Conservation (phyloP, 2,113 vertebrate genomes). For the Proteles cristata region DNA sequence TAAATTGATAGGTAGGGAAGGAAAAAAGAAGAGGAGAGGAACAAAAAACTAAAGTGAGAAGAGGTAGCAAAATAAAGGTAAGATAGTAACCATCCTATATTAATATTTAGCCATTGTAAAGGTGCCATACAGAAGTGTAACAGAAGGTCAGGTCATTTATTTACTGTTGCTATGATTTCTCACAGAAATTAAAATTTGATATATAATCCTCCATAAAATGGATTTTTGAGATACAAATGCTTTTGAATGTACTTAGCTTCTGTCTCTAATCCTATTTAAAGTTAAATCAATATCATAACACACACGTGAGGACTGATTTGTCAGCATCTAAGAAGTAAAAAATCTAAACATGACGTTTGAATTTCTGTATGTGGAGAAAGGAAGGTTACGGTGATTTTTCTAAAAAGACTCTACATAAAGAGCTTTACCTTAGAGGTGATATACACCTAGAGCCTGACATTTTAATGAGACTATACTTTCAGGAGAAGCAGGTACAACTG, state of each 20-base stretch:
- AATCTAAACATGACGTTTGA: conserved; percentile 23
- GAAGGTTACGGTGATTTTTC: not conserved
- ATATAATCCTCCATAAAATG: not conserved
- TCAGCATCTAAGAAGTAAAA: conserved; percentile 43
- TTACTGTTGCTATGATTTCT: not conserved
- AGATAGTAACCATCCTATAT: not conserved
- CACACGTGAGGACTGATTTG: not conserved
- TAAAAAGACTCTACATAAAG: not conserved
- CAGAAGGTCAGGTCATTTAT: not conserved
- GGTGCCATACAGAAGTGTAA: not conserved
- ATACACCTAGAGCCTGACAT: not conserved
- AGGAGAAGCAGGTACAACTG: not conserved
- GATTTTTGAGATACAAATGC: not conserved
- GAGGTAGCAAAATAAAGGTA: not conserved
- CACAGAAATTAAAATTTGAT: conserved; percentile 33
- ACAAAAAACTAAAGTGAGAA: conserved; percentile 56
- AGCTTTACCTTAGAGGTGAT: not conserved
- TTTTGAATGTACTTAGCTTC: conserved; percentile 5
- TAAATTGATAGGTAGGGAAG: conserved; percentile 53
- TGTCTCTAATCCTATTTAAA: conserved; percentile 7
- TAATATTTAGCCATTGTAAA: conserved; percentile 3
- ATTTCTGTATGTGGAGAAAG: conserved; percentile 38
- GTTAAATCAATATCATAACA: not conserved
- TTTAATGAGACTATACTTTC: conserved; percentile 1
- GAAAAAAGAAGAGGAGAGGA: conserved; percentile 59